phyloP scores from a whole-genome alignment of 1,140 invertebrate species.

The Papilio glaucus region DNA sequence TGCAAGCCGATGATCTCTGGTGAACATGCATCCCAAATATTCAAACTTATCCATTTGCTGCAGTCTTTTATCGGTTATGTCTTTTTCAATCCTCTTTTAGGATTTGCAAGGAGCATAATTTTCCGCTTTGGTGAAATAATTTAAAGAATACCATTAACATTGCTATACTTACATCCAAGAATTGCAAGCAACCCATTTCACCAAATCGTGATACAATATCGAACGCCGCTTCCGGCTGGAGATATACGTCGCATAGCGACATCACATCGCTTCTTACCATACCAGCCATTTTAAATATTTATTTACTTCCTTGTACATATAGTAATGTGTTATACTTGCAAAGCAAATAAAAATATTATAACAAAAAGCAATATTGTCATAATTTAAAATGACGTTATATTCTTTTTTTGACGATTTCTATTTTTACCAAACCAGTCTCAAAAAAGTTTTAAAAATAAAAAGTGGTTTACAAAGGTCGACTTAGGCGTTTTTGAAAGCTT shows the following conservation, averaged over 20 bases:
- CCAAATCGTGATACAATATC: constrained; percentile 93
- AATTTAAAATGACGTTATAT: constrained; percentile 4
- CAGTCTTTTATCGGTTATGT: too few relatives aligned
- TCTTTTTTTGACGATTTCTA: not conserved
- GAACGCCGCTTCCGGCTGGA: constrained; percentile 95
- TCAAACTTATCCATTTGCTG: too few relatives aligned
- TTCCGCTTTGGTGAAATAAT: too few relatives aligned
- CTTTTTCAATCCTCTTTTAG: too few relatives aligned
- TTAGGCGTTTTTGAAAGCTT: too few relatives aligned
- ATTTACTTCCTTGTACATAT: not conserved
- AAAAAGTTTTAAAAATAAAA: not conserved
- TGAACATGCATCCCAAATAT: too few relatives aligned
- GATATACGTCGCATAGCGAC: constrained; percentile 93
- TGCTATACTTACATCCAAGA: constrained; percentile 90
- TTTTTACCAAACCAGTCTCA: not conserved
- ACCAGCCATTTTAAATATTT: constrained; percentile 84
- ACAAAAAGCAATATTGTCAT: not conserved
- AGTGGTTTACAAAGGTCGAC: too few relatives aligned
- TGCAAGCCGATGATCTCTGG: too few relatives aligned
- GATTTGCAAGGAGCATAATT: too few relatives aligned
- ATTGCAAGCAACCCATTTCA: constrained; percentile 95
- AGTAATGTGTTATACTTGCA: not conserved
- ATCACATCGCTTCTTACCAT: constrained; percentile 94
- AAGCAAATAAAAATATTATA: constrained; percentile 18
- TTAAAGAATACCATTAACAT: not conserved